Base-by-base conservation (phyloP, 2,797 vertebrate species). In the Taeniopygia guttata region DNA sequence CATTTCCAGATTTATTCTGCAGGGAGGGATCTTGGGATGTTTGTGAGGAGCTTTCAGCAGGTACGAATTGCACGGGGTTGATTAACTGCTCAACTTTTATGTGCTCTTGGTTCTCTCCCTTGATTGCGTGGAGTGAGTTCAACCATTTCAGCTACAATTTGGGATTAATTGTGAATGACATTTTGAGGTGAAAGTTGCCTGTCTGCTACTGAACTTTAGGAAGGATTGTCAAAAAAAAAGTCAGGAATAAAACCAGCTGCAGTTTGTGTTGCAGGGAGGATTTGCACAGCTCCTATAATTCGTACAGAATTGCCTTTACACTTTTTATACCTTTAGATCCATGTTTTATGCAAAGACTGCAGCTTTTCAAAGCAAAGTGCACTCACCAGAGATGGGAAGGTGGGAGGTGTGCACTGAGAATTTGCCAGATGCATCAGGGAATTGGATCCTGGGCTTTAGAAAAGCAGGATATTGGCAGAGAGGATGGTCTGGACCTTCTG, bases 51-150 rank as follows among this genome's bases (percentile, higher is more conserved):
- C 92, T 78, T 93, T 74, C 68, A 68, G 89, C 82, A 84, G 90
- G 20, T 64, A 89, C 56, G 83, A n/a, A 92, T 92, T 92, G 81
- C 84, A 3, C 34, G 3, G 2, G 25, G 81, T 25, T 96, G 94
- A 95, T 95, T 90, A 94, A 94, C 81, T 67, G 34, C 90, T 32
- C 75, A 40, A 56, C 81, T 92, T 70, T 30, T 12, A 13, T 22
- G 15, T 13, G 89, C 94, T 92, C 84, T 36, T 40, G 81, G 5
- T 83, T 87, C 45, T 75, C 72, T 93, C 27, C 78, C 87, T 83
- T 95, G 93, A 94, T 95, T 95, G 89, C 89, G 1, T 11, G 60
- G 75, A 74, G 78, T 48, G 84, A 95, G 85, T 80, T 93, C 89
- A 92, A 82, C 68, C 78, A 16, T 95, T 96, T 87, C 68, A 45